These are phyloP conservation scores for Frankliniella fusca DNA, from an alignment of 2,888 invertebrate species.

Conservation along the genomic window DNA sequence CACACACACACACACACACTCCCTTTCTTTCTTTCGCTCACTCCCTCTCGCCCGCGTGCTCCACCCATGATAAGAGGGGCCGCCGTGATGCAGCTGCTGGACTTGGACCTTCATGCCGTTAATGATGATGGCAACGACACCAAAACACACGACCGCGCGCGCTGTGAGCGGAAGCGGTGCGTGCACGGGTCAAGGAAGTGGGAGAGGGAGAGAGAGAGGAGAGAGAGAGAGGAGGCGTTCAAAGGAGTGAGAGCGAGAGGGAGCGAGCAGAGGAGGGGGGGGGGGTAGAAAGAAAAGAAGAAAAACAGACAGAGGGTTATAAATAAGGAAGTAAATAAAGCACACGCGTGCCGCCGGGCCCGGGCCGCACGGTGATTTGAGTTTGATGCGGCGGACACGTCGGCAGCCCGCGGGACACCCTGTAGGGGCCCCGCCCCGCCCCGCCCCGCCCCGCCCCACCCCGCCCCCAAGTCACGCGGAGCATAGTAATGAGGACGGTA, in stretches of 20 bases:
- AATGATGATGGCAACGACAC: too few relatives aligned
- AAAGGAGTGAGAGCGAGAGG: not conserved
- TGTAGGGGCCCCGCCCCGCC: too few relatives aligned
- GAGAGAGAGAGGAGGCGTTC: not conserved
- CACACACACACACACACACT: too few relatives aligned
- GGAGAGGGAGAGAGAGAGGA: slow-evolving; percentile 7
- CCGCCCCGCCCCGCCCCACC: too few relatives aligned
- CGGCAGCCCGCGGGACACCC: not conserved
- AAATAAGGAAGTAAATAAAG: not conserved
- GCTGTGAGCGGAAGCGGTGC: not conserved
- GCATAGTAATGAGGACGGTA: too few relatives aligned
- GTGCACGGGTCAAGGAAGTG: not conserved
- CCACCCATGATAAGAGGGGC: too few relatives aligned
- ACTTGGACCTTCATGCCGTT: too few relatives aligned
- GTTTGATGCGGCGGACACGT: slow-evolving; percentile 6
- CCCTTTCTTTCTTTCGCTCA: not conserved
- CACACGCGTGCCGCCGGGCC: not conserved
- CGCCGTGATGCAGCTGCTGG: too few relatives aligned
- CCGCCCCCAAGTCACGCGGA: too few relatives aligned
- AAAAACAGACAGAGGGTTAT: not conserved
- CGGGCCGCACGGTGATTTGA: not conserved
- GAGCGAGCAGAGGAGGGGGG: not conserved
- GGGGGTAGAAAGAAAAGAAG: not conserved
- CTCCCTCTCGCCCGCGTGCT: too few relatives aligned
- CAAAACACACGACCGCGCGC: not conserved